These are phyloP conservation scores for Archaeoteleia sp. DNA, from an alignment of 2,888 invertebrate genomes.

Conservation along the genomic window DNA sequence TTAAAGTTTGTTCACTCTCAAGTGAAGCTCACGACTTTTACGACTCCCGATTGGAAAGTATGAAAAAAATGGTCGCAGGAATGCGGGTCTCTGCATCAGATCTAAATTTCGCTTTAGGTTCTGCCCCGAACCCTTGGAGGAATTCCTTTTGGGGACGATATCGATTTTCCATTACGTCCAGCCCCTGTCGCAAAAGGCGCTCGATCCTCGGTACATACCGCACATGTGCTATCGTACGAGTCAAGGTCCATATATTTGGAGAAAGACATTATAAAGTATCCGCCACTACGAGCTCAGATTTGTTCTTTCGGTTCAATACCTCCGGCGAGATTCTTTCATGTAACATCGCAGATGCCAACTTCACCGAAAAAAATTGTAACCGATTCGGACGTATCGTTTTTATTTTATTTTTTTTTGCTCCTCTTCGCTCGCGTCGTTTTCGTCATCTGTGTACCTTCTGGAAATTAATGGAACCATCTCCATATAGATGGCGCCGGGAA, in stretches of 20 bases:
- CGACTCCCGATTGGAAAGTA: constrained; percentile 31
- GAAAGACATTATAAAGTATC: constrained; percentile 43
- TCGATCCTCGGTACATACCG: constrained; percentile 43
- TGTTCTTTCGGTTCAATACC: constrained; percentile 5
- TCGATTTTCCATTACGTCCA: constrained; percentile 69
- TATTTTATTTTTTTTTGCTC: background rate
- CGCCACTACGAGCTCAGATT: constrained; percentile 19
- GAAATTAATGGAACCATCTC: constrained; percentile 32
- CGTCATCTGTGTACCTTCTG: constrained; percentile 19
- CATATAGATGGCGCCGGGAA: constrained; percentile 38
- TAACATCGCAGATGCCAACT: constrained; percentile 8
- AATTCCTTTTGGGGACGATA: constrained; percentile 56
- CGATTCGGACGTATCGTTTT: constrained; percentile 6
- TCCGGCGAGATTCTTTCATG: background rate
- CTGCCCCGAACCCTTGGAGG: constrained; percentile 23
- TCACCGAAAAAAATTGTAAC: constrained; percentile 18
- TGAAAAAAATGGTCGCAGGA: constrained; percentile 38
- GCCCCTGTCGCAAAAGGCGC: constrained; percentile 50
- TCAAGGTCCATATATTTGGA: constrained; percentile 46
- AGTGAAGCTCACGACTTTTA: constrained; percentile 26
- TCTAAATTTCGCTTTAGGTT: constrained; percentile 41
- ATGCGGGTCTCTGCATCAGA: constrained; percentile 41
- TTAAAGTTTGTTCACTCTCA: constrained; percentile 3
- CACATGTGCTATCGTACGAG: constrained; percentile 47
- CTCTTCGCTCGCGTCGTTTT: constrained; percentile 1